Base-by-base conservation (phyloP, 2,797 vertebrate genomes). In the Alectoris magna region DNA sequence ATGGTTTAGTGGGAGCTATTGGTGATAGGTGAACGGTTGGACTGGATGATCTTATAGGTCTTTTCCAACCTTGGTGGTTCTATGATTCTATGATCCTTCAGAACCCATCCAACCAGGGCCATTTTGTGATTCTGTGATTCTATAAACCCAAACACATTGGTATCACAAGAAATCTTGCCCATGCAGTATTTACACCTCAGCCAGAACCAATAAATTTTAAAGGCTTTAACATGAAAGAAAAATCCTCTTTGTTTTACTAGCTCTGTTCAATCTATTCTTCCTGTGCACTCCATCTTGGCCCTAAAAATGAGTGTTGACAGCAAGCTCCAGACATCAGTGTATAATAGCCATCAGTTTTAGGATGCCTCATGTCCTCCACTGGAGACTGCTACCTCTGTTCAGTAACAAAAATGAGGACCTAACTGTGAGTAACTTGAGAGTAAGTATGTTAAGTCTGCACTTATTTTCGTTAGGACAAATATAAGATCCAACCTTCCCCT, bases 391-490 rank as follows among this genome's bases (percentile, higher is more conserved):
- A 24, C 31, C 38, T 84, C 22, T 79, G 19, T 66, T 9, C 53
- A 63, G 15, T 34, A n/a, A 21, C 21, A 19, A 71, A 84, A 43
- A 60, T 44, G 3, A 16, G 5, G 11, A 63, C 63, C 15, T 43
- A 70, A 14, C 21, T 44, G 9, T 11, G 7, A 53, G 34, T 41
- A 56, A 68, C 24, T 74, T 58, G 6, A 71, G 16, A 76, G 9
- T 41, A 79, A 60, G n/a, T 9, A 21, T 0, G 3, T 22, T 15
- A 39, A 19, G 16, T n/a, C 0, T 14, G n/a, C 23, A 44, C 4
- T 43, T 88, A 77, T 55, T 23, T 82, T 11, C 76, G 67, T 53
- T 29, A 48, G n/a, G 22, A 36, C 6, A 72, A 76, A 56, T 5
- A 6, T 6, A 51, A 70, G 17, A 49, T 55, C 8, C 49, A 87